A percentile compares a stretch with the other conserved stretches of the same genome.
Evolutionary conservation across 2,888 invertebrate species (phyloP).

Genomic region (Schrankia costaestrigalis): DNA sequence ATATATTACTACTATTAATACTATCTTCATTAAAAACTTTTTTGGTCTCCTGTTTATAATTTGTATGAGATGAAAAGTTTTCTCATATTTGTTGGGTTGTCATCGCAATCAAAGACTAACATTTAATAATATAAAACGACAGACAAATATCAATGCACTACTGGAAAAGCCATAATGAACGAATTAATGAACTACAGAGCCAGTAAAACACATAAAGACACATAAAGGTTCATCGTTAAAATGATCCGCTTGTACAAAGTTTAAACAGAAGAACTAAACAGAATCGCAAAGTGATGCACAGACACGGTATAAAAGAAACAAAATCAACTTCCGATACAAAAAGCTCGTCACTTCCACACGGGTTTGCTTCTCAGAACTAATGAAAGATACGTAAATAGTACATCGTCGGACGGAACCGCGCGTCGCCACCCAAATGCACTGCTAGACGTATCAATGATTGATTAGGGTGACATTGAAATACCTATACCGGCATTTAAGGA

Average conservation of each 20-base stretch:
- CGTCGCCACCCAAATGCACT: constrained; percentile 51
- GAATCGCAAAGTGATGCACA: constrained; percentile 33
- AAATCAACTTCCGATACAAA: constrained; percentile 73
- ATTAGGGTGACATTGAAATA: constrained; percentile 65
- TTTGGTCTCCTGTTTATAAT: no score
- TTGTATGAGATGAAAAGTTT: no score
- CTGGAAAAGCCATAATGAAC: no score
- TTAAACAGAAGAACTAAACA: constrained; percentile 26
- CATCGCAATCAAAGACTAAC: no score
- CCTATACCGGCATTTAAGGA: constrained; percentile 23
- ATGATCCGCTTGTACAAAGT: constrained; percentile 2
- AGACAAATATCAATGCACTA: no score
- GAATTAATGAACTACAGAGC: no score
- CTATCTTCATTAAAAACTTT: no score
- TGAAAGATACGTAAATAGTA: constrained; percentile 76
- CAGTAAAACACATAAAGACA: no score
- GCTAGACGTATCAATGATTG: constrained; percentile 61
- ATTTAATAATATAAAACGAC: no score
- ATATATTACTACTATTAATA: no score
- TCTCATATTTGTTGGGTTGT: no score
- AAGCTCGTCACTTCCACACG: constrained; percentile 64
- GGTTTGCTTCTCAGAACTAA: constrained; percentile 70
- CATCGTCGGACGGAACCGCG: constrained; percentile 56
- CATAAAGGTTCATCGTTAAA: no score
- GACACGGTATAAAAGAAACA: constrained; percentile 56